Evolutionary conservation across 2,888 invertebrate species (phyloP), one percentile per base, ranked within the genome.

Genomic region (Pelosia muscerda): DNA sequence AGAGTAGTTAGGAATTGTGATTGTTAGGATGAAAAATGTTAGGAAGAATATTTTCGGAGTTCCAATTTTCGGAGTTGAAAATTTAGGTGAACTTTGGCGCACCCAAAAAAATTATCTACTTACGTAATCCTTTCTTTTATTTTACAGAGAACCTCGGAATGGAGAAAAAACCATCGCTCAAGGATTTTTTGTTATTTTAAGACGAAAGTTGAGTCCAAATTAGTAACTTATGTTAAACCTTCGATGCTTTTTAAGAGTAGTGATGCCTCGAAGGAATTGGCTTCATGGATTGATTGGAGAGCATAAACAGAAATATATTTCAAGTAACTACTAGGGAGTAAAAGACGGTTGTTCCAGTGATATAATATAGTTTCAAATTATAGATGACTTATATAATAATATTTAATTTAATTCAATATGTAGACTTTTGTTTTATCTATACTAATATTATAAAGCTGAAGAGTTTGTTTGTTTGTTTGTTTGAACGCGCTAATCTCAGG

Each of bases 91-190:
- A n/a, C n/a, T n/a, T n/a, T n/a, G n/a, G n/a, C n/a, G n/a, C n/a
- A n/a, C n/a, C n/a, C 42, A 19, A 42, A 42, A 54, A 54, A 54
- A 19, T 11, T 2, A 23, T 1, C 5, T n/a, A 49, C 1, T 38
- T 8, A n/a, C 11, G 9, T 23, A 13, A 59, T 26, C 23, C 0
- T 31, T 31, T n/a, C 28, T 28, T 31, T 3, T 31, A 53, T 31
- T 54, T 62, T 62, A 3, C 63, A 63, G 63, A 63, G 31, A 54
- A 34, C 31, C 31, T 63, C 23, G 63, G 63, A 34, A 54, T 63
- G 23, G 54, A 54, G 1, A 63, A 54, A 54, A 15, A 23, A 23
- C 9, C 53, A 22, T 23, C 19, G 22, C 10, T 31, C 22, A 31
- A 34, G 23, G 31, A 34, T 10, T 22, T 31, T 19, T 22, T 31